Base-by-base conservation (phyloP, 2,113 vertebrate genomes). In the Odobenus rosmarus region DNA sequence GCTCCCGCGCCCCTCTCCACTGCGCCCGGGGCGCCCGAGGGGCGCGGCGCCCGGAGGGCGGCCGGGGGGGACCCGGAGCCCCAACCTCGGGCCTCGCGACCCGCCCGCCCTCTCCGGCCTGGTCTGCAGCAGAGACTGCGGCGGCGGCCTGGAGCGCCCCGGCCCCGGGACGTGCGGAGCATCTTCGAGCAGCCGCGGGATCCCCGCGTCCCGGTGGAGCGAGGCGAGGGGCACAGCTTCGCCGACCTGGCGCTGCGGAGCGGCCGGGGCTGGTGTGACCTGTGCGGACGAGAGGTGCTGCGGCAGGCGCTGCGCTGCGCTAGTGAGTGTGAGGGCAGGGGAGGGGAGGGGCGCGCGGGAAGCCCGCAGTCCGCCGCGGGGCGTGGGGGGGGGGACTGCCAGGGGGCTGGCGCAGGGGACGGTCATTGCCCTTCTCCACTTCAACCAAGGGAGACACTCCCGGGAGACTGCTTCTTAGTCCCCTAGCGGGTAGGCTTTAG, bases 181-280 rank as follows among this genome's bases (percentile, higher is more conserved):
- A 99, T 99, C 98, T 99, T 99, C 88, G 98, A 97, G 81, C 97
- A 97, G 26, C 98, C 98, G 24, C 97, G 94, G 88, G 99, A 99
- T 61, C 99, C 99, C 31, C 98, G 99, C 83, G 99, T 99, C 95
- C 98, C 96, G 57, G 83, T 97, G 3, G 99, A 99, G 96, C 98
- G 15, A 23, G 99, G 99, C 31, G 99, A 98, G 67, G 99, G 99
- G 0, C 99, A 99, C 98, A 36, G 98, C 96, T 99, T 99, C 98
- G 87, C 71, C 12, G 95, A 97, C 42, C 92, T 97, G 57, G 96
- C 98, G 24, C 99, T 99, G 74, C 98, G 86, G 31, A 39, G 92
- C 62, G 90, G 88, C 69, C 88, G 53, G 0, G 99, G 99, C 96
- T 99, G 99, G 99, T 99, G 99, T 88, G 99, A 99, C 97, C 99